Conservation (phyloP, 2,888 invertebrate species). For the Aphrophora alni region DNA sequence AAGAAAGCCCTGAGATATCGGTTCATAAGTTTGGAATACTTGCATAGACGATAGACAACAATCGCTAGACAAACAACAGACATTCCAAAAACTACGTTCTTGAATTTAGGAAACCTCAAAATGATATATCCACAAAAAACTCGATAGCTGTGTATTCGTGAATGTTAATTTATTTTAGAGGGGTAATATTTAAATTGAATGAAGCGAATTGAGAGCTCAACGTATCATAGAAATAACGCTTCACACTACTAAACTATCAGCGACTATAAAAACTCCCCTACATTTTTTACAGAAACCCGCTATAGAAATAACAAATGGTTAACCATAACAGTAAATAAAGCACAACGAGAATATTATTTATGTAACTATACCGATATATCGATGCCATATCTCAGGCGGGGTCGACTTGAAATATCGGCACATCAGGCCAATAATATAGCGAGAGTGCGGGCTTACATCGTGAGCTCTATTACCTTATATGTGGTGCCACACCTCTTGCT, state of each 20-base stretch:
- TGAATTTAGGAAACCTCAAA: too few species aligned
- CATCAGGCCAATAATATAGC: constrained; percentile 36
- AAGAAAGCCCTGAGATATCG: too few species aligned
- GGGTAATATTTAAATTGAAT: too few species aligned
- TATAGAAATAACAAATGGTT: constrained; percentile 31
- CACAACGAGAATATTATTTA: constrained; percentile 37
- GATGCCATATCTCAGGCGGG: constrained; percentile 33
- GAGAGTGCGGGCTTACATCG: not conserved
- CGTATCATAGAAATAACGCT: not conserved
- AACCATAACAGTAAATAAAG: constrained; percentile 36
- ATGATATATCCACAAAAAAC: too few species aligned
- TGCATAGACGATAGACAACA: too few species aligned
- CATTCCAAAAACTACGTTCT: too few species aligned
- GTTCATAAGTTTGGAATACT: too few species aligned
- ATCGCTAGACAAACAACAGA: too few species aligned
- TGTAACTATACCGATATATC: constrained; percentile 39
- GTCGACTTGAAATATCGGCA: constrained; percentile 33
- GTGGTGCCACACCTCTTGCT: not conserved
- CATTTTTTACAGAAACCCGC: constrained; percentile 4
- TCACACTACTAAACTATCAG: not conserved
- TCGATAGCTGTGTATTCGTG: too few species aligned
- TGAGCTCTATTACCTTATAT: not conserved
- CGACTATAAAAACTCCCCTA: not conserved
- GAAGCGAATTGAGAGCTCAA: too few species aligned
- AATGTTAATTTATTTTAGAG: too few species aligned